Evolutionary conservation across 64 coral and sea anemone species (phyloP), one percentile per base, ranked within the genome.

Genomic region (Montipora sp.): DNA sequence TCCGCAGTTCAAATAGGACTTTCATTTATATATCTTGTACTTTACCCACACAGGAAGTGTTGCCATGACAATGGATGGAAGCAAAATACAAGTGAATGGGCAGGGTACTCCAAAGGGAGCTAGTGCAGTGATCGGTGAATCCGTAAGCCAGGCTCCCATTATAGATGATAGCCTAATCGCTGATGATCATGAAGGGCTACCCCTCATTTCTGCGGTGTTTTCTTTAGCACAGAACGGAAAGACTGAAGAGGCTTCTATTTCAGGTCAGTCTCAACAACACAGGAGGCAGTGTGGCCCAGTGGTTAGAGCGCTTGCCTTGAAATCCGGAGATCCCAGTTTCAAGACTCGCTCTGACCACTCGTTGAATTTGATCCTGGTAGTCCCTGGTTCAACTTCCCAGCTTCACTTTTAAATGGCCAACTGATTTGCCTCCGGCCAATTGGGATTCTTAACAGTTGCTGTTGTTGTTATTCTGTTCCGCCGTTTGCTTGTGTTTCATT

Each of bases 111-210:
- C 61, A 11, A 24, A 61, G 5, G 55, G 63, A 50, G 46, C 82
- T 13, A 8, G 63, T 49, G 43, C 59, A 47, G 7, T 36, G 13
- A 36, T 61, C 8, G 7, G 23, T 48, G 60, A 58, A 8, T 19
- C 59, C 19, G 59, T 2, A 44, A 18, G 24, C 14, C 59, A 47
- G 3, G 24, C 65, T 13, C 82, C 82, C 4, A 5, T 72, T 16
- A 85, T 85, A 71, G 82, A 85, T n/a, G 82, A 85, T 44, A 85
- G 82, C 22, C 60, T 85, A 12, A 85, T 85, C 9, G 82, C 63
- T n/a, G 82, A 72, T 71, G 82, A 85, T 21, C 46, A 85, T 51
- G 82, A 66, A 50, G 82, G 82, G 4, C 46, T 85, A 6, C 82
- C 82, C 47, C 11, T 85, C 2, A 85, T 85, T 50, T 85, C 82